Evolutionary conservation across 2,888 invertebrate species (phyloP).

Genomic region (Harpagoxenus sublaevis): DNA sequence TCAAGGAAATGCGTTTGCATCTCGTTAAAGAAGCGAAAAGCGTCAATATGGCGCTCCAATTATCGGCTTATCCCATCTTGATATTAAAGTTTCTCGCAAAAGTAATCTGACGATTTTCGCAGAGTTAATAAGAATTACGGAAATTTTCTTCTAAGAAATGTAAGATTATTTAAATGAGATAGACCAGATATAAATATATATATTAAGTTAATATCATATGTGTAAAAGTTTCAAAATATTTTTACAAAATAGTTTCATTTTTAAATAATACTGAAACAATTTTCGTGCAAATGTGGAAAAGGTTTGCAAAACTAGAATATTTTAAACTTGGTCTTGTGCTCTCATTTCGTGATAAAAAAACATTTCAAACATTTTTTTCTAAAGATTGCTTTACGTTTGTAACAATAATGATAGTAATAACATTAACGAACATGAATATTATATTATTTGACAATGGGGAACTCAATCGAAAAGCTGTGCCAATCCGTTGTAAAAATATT

Average conservation of each 20-base stretch:
- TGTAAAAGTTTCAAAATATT: background rate
- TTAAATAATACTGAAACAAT: background rate
- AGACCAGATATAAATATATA: conserved; percentile 6
- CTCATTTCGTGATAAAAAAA: background rate
- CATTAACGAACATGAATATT: background rate
- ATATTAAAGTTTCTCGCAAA: conserved; percentile 38
- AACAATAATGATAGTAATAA: background rate
- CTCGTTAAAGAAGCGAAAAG: conserved; percentile 23
- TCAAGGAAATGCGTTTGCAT: background rate
- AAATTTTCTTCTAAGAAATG: conserved; percentile 28
- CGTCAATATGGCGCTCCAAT: conserved; percentile 35
- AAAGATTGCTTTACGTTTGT: background rate
- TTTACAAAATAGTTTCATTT: conserved; percentile 20
- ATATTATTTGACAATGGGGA: background rate
- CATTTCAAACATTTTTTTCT: conserved; percentile 14
- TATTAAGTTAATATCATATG: background rate
- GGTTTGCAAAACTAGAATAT: background rate
- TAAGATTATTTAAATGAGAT: conserved; percentile 21
- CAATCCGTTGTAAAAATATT: conserved; percentile 6
- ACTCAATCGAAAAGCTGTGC: background rate
- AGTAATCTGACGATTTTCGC: conserved; percentile 8
- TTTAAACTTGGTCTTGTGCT: background rate
- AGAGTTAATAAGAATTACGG: conserved; percentile 24
- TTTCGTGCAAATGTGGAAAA: background rate
- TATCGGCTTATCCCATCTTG: conserved; percentile 35